Evolutionary conservation across 2,797 vertebrate genomes (phyloP).

Genomic region (Syndactyla subalaris): DNA sequence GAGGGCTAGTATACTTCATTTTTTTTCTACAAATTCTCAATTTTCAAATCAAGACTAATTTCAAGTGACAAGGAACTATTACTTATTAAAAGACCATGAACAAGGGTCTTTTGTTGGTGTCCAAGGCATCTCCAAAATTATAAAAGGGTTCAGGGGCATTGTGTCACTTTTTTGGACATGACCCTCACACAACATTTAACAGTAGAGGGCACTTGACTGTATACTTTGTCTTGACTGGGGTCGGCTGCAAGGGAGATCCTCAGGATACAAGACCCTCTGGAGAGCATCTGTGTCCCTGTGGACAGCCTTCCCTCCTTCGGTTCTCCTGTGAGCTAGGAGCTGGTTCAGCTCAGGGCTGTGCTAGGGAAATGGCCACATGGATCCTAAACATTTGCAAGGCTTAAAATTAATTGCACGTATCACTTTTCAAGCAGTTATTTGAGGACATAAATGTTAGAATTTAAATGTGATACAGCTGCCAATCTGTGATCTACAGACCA

Average conservation of each 20-base stretch:
- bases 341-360: not conserved
- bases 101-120: not conserved
- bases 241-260: not conserved
- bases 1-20: not conserved
- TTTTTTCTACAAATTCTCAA: not conserved
- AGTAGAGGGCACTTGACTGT: not conserved
- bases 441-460: not conserved
- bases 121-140: not conserved
- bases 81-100: not conserved
- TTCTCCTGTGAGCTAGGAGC: not conserved
- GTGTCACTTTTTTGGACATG: not conserved
- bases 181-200: not conserved
- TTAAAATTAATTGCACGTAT: not conserved
- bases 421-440: not conserved
- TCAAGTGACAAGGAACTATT: not conserved
- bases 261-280: not conserved
- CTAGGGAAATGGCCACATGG: not conserved
- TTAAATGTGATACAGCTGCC: not conserved
- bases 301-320: not conserved
- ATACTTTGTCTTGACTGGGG: not conserved
- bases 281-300: accelerated
- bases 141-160: not conserved
- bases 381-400: not conserved
- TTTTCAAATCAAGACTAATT: not conserved
- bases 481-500: not conserved